Conservation (phyloP, 2,888 invertebrate species). For the Lasiommata megera region DNA sequence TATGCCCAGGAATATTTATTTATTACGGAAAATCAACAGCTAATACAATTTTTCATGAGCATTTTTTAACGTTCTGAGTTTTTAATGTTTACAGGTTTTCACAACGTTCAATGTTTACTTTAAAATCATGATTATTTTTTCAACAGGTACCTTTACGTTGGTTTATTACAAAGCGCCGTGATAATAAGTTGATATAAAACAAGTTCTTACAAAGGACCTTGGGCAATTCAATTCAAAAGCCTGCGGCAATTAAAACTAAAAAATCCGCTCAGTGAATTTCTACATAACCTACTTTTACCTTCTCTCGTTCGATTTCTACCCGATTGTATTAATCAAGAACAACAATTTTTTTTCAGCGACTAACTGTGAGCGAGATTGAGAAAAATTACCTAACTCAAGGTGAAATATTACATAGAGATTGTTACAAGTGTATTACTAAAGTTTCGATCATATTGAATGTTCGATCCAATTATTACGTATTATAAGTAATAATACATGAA, state of each 20-base stretch:
- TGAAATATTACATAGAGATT: neutral
- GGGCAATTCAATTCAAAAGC: conserved; percentile 35
- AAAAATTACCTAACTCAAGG: neutral
- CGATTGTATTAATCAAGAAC: neutral
- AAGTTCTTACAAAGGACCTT: conserved; percentile 28
- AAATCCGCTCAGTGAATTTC: conserved; percentile 25
- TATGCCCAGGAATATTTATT: no score
- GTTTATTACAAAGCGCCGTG: neutral
- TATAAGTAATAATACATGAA: no score
- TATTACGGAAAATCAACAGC: no score
- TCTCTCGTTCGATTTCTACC: conserved; percentile 12
- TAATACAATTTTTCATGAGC: no score
- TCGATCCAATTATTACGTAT: no score
- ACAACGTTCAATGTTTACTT: no score
- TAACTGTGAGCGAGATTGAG: neutral
- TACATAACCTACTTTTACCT: conserved; percentile 38
- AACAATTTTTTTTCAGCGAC: neutral
- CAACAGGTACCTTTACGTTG: neutral
- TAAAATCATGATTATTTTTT: no score
- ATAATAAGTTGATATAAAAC: conserved; percentile 8
- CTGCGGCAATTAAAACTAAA: conserved; percentile 35
- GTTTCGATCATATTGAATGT: no score
- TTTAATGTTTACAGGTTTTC: no score
- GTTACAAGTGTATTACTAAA: no score
- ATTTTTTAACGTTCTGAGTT: no score